phyloP scores from a whole-genome alignment of 2,797 vertebrate genomes.

The Psittacula echo region DNA sequence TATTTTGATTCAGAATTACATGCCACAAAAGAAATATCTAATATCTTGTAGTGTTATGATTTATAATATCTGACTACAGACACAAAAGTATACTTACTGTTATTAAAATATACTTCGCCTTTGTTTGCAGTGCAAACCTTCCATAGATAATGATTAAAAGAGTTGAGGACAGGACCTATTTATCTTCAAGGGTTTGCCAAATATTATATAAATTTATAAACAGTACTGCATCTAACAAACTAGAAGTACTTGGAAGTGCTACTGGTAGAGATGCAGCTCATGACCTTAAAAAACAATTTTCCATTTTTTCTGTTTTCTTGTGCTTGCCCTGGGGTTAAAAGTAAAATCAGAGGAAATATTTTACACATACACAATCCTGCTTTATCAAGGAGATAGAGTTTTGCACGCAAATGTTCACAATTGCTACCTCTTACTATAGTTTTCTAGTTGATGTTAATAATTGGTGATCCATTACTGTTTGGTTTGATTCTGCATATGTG shows the following conservation, averaged over 20 bases:
- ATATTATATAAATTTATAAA: neutral
- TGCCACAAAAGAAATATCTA: neutral
- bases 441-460: neutral
- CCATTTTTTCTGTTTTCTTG: constrained; percentile 69
- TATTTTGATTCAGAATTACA: neutral
- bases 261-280: constrained; percentile 73
- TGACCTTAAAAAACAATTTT: constrained; percentile 82
- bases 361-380: neutral
- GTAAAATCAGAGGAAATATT: neutral
- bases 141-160: neutral
- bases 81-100: neutral
- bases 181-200: neutral
- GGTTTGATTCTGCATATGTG: neutral
- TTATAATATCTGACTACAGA: neutral
- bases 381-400: neutral
- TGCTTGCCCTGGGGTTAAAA: constrained; percentile 59
- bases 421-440: neutral
- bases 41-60: neutral
- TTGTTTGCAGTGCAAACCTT: neutral
- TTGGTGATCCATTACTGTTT: neutral
- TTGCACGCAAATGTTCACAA: neutral
- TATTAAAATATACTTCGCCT: neutral
- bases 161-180: neutral
- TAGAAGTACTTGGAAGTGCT: neutral
- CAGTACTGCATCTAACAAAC: neutral